Evolutionary conservation across 2,888 invertebrate species (phyloP).

Genomic region (Drosophila picticornis): DNA sequence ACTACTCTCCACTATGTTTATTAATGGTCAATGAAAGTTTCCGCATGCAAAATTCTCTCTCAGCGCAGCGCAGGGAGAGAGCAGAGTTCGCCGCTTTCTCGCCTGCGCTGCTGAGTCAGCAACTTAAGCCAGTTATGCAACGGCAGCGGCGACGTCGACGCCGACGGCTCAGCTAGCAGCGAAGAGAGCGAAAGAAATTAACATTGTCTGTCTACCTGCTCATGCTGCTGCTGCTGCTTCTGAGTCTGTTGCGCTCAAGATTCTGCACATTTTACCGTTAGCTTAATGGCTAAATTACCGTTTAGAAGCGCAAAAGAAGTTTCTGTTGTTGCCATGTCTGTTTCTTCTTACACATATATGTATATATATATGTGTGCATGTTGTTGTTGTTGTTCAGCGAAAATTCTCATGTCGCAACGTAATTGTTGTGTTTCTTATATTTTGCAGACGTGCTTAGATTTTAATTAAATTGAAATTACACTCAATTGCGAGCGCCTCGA

Average conservation of each 20-base stretch:
- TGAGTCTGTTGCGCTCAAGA: constrained; percentile 42
- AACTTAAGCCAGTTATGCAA: constrained; percentile 66
- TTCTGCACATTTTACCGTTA: constrained; percentile 82
- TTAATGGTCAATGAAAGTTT: constrained; percentile 11
- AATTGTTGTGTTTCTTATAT: constrained; percentile 69
- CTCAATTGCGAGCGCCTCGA: constrained; percentile 36
- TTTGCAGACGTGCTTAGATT: constrained; percentile 71
- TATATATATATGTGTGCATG: background rate
- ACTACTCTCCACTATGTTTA: background rate
- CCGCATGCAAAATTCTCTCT: background rate
- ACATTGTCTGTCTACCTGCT: constrained; percentile 19
- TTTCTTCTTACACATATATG: background rate
- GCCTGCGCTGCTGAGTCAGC: constrained; percentile 16
- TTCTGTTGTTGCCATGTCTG: constrained; percentile 29
- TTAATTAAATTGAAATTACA: constrained; percentile 73
- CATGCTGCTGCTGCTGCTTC: no score
- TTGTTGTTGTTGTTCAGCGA: constrained; percentile 23
- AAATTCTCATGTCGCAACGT: constrained; percentile 52
- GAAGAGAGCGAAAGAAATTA: constrained; percentile 20
- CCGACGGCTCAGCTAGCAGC: background rate
- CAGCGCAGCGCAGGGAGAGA: background rate
- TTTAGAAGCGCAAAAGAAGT: constrained; percentile 61
- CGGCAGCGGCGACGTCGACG: background rate
- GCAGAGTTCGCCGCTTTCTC: background rate
- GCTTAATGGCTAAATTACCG: constrained; percentile 81